These are phyloP conservation scores for Sarcophaga subvicina DNA, from an alignment of 2,888 invertebrate species.

Conservation along the genomic window DNA sequence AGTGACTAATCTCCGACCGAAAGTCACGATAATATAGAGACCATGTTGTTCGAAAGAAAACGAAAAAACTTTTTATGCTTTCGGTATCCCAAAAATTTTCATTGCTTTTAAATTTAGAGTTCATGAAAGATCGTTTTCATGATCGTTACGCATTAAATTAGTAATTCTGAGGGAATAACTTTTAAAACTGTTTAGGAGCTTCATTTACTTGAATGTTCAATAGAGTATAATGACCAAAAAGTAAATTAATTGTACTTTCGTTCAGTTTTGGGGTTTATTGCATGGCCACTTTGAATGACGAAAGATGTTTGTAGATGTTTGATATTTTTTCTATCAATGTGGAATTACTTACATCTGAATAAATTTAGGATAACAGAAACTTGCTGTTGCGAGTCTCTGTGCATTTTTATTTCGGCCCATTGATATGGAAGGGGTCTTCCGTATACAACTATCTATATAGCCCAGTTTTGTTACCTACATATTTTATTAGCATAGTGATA, in stretches of 20 bases:
- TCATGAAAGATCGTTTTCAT: no score
- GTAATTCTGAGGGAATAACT: no score
- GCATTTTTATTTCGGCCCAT: neutral
- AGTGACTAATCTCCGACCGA: no score
- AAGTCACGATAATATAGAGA: no score
- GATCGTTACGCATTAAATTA: no score
- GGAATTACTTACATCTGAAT: neutral
- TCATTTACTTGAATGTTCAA: neutral
- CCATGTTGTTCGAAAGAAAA: no score
- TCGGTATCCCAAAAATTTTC: no score
- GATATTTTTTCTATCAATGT: neutral
- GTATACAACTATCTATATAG: neutral
- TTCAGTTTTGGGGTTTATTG: neutral
- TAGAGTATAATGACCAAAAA: neutral
- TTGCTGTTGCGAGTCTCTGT: conserved; percentile 6
- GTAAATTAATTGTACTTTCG: neutral
- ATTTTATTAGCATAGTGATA: no score
- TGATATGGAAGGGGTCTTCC: neutral
- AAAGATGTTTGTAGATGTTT: neutral
- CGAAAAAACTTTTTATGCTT: no score
- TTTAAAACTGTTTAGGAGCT: neutral
- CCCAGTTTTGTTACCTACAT: neutral
- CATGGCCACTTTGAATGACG: neutral
- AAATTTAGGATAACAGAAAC: conserved; percentile 15
- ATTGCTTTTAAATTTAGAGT: no score